Conservation (phyloP, 2,113 vertebrate genomes). For the Neogale vison region DNA sequence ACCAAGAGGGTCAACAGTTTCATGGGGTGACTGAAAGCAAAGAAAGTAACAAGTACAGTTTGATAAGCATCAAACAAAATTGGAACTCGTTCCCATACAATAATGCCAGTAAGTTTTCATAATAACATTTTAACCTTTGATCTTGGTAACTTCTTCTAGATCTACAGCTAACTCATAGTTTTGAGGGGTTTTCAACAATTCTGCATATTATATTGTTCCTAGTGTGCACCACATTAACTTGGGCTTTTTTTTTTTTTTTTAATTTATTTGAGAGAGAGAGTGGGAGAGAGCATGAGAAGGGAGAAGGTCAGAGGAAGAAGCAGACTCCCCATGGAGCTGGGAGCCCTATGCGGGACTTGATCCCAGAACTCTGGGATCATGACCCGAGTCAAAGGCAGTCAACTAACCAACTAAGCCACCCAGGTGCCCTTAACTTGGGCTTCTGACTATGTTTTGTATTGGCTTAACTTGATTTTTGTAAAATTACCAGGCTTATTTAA, state of each 20-base stretch:
- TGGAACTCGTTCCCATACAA: neutral
- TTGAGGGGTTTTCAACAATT: neutral
- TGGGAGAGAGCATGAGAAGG: too few relatives aligned
- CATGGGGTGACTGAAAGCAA: neutral
- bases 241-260: neutral
- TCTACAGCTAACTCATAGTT: neutral
- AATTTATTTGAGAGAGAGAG: too few relatives aligned
- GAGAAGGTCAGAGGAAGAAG: too few relatives aligned
- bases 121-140: neutral
- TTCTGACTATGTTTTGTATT: neutral
- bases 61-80: neutral
- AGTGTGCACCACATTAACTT: neutral
- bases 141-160: neutral
- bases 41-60: neutral
- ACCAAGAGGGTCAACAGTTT: neutral
- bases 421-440: neutral
- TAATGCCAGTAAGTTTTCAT: neutral
- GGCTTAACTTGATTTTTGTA: neutral
- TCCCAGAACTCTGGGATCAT: too few relatives aligned
- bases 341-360: too few relatives aligned
- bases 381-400: too few relatives aligned
- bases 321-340: too few relatives aligned
- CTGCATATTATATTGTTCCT: neutral
- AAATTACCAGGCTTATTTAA: neutral
- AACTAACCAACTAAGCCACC: too few relatives aligned